These are phyloP conservation scores for Vulpes ferrilata DNA, from an alignment of 2,113 vertebrate genomes.

Conservation along the genomic window DNA sequence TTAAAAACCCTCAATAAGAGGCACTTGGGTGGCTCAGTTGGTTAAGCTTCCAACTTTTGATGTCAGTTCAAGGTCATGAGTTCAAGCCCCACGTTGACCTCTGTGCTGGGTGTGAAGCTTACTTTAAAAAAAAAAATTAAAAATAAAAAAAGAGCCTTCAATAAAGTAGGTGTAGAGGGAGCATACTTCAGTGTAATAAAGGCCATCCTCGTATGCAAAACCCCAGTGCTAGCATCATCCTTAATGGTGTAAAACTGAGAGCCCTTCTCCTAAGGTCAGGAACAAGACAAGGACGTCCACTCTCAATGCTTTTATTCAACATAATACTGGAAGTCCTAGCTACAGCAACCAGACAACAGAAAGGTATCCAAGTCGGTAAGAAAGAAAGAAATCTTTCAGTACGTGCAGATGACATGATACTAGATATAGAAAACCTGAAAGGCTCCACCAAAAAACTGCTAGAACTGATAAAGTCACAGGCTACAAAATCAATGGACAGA, in stretches of 20 bases:
- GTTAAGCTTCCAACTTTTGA: neutral
- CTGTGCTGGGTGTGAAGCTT: neutral
- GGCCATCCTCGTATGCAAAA: neutral
- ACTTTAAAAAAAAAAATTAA: neutral
- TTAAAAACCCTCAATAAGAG: neutral
- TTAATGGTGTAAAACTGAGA: neutral
- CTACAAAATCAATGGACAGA: neutral
- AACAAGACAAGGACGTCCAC: neutral
- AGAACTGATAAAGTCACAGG: neutral
- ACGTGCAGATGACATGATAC: neutral
- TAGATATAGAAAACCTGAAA: neutral
- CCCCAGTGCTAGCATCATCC: neutral
- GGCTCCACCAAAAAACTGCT: neutral
- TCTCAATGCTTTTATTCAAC: neutral
- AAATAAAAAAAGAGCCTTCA: neutral
- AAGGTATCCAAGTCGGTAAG: neutral
- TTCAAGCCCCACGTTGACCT: neutral
- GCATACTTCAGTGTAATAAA: neutral
- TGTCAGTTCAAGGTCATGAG: neutral
- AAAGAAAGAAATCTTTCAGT: neutral
- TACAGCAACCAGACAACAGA: neutral
- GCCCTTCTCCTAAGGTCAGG: neutral
- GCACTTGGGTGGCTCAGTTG: neutral
- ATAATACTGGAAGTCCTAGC: neutral
- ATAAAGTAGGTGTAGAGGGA: neutral